A percentile compares a stretch with the other conserved stretches of the same genome.
These are phyloP conservation scores for Pteropus alecto DNA, from an alignment of 2,113 vertebrate species.

Conservation along the genomic window DNA sequence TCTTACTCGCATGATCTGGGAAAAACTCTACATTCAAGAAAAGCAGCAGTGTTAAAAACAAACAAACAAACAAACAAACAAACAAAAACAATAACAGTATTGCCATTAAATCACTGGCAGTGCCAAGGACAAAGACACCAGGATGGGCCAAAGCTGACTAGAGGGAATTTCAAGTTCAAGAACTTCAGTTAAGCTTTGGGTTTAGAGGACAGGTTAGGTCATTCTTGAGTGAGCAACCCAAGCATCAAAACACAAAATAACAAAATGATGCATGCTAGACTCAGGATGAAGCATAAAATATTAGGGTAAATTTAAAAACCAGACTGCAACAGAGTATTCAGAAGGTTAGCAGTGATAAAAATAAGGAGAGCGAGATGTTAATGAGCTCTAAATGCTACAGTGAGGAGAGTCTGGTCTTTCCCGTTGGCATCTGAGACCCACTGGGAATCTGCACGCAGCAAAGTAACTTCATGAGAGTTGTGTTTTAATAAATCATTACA, in stretches of 20 bases:
- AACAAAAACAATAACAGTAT: not conserved
- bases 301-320: not conserved
- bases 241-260: not conserved
- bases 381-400: not conserved
- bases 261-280: not conserved
- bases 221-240: not conserved
- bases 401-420: not conserved
- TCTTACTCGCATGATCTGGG: not conserved
- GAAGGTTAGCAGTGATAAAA: not conserved
- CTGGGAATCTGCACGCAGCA: not conserved
- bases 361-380: not conserved
- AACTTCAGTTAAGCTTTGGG: not conserved
- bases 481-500: not conserved
- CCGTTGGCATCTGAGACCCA: not conserved
- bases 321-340: not conserved
- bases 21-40: not conserved
- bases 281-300: not conserved
- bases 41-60: not conserved
- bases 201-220: not conserved
- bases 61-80: too few relatives aligned
- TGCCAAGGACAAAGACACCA: not conserved
- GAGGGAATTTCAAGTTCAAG: not conserved
- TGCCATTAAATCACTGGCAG: not conserved
- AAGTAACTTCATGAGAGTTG: not conserved
- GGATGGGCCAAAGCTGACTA: not conserved